Evolutionary conservation across 2,797 vertebrate species (phyloP).

Genomic region (Bufotes viridis): DNA sequence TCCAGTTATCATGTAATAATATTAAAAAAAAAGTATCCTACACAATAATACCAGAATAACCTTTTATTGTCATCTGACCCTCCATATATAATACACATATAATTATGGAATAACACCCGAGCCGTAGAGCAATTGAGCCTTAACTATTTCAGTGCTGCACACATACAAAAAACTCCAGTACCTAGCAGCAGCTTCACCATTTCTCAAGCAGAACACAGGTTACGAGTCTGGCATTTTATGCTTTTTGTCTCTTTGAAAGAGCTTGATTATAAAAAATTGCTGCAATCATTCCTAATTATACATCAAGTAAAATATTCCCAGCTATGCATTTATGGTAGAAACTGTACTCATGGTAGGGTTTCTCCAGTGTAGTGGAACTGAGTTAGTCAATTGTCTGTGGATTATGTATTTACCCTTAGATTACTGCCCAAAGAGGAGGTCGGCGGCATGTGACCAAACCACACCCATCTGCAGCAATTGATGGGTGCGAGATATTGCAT

Average conservation of each 20-base stretch:
- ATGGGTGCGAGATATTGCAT: too few relatives aligned
- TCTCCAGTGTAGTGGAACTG: background rate
- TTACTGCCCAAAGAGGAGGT: too few relatives aligned
- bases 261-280: constrained; percentile 61
- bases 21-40: too few relatives aligned
- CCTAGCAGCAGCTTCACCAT: too few relatives aligned
- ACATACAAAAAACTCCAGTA: background rate
- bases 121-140: background rate
- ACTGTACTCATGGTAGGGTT: background rate
- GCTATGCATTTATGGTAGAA: background rate
- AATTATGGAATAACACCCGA: background rate
- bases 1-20: too few relatives aligned
- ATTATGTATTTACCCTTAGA: background rate
- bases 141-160: constrained; percentile 1
- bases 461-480: too few relatives aligned
- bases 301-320: constrained; percentile 30
- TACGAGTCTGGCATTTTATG: constrained; percentile 34
- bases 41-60: too few relatives aligned
- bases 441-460: too few relatives aligned
- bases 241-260: constrained; percentile 58
- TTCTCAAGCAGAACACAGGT: background rate
- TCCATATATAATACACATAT: background rate
- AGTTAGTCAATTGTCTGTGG: background rate
- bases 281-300: constrained; percentile 61
- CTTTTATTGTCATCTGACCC: too few relatives aligned